Evolutionary conservation across 2,113 vertebrate genomes (phyloP).

Genomic region (Vombatus ursinus): DNA sequence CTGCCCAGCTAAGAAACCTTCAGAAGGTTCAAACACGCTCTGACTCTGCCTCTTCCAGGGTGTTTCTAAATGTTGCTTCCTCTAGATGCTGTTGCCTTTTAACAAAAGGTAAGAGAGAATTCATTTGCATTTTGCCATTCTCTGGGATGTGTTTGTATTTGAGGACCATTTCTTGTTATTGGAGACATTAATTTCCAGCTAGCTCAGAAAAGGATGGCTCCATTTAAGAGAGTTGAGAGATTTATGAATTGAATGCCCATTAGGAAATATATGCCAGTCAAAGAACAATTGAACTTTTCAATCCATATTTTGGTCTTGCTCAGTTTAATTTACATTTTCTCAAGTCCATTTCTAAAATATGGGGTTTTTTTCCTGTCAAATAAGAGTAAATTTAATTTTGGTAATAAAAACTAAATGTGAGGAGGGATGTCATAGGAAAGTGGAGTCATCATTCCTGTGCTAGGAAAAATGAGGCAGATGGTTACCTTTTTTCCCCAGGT

Average conservation of each 20-base stretch:
- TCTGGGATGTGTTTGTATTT: background rate
- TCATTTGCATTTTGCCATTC: background rate
- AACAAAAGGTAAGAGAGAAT: background rate
- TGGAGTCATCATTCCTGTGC: background rate
- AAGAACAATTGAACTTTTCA: background rate
- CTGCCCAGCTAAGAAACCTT: background rate
- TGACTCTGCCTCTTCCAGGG: background rate
- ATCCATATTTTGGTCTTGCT: background rate
- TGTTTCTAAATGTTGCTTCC: background rate
- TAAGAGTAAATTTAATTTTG: background rate
- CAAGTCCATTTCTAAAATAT: background rate
- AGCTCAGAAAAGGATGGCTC: background rate
- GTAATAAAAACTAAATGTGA: background rate
- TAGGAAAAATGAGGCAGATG: background rate
- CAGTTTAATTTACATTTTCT: background rate
- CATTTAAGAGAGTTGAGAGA: background rate
- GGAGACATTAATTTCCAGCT: background rate
- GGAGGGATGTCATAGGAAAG: background rate
- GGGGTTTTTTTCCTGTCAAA: background rate
- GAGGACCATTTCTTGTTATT: background rate
- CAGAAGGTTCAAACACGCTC: background rate
- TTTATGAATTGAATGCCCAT: background rate
- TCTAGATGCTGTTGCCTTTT: background rate
- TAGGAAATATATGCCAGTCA: background rate
- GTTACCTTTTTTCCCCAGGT: background rate